A percentile compares a stretch with the other conserved stretches of the same genome.
Conservation (phyloP, 2,113 vertebrate species). For the Macrotis lagotis region DNA sequence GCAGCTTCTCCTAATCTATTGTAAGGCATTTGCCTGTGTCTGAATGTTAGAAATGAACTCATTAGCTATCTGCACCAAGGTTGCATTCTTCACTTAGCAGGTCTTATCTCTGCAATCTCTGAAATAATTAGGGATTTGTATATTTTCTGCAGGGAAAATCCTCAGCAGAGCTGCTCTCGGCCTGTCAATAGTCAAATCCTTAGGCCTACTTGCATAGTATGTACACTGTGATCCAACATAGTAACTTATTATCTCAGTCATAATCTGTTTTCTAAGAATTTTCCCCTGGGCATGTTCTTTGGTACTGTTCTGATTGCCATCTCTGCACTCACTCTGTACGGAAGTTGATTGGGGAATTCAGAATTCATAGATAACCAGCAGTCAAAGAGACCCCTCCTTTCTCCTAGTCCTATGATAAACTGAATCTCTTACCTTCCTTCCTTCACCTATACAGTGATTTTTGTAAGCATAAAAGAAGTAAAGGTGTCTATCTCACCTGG, state of each 20-base stretch:
- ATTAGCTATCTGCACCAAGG: background rate
- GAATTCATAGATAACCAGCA: background rate
- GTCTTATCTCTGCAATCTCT: background rate
- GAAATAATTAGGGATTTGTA: background rate
- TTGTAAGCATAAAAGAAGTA: background rate
- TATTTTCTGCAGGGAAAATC: background rate
- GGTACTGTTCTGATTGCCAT: background rate
- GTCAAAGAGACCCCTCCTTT: background rate
- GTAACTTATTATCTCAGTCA: background rate
- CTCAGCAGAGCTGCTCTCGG: background rate
- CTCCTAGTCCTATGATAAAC: background rate
- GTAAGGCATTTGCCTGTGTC: background rate
- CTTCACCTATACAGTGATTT: background rate
- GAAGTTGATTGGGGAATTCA: background rate
- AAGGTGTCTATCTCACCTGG: background rate
- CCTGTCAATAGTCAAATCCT: background rate
- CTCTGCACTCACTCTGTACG: background rate
- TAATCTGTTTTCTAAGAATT: slow-evolving; percentile 3
- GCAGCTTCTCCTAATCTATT: background rate
- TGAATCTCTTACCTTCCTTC: background rate
- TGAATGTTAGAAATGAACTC: background rate
- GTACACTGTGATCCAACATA: background rate
- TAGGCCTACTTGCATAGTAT: background rate
- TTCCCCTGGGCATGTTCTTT: background rate
- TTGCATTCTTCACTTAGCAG: background rate